Percentiles rank a stretch among this genome's conserved stretches.
Evolutionary conservation across 1,140 invertebrate genomes (phyloP).

Genomic region (Euura lappo): DNA sequence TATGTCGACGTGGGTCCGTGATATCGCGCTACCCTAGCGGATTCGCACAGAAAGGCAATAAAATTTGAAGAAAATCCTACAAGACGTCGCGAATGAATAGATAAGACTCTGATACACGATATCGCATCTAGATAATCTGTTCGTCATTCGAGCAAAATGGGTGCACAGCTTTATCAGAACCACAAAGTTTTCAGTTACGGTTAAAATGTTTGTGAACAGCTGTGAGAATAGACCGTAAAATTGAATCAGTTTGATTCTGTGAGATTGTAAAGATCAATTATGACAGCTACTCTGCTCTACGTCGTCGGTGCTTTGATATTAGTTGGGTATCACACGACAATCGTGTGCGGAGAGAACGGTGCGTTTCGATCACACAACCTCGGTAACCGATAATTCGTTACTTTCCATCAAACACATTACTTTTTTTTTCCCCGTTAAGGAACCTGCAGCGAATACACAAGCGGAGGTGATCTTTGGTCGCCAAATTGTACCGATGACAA

Average conservation of each 20-base stretch:
- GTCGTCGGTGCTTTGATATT: neutral
- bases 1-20: too few species aligned
- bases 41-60: too few species aligned
- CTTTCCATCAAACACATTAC: neutral
- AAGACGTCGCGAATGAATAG: neutral
- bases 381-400: neutral
- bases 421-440: neutral
- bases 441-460: neutral
- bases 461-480: neutral
- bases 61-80: neutral
- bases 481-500: conserved; percentile 3
- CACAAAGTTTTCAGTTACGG: neutral
- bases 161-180: neutral
- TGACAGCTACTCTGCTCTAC: neutral
- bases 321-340: neutral
- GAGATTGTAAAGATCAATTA: neutral
- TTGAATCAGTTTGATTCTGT: neutral
- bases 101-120: neutral
- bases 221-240: neutral
- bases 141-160: neutral
- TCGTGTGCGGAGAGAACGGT: neutral
- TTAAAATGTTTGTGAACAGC: neutral
- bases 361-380: neutral
- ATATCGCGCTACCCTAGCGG: too few species aligned
- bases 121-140: neutral